Conservation (phyloP, 2,888 invertebrate species). For the Drosophila conformis region DNA sequence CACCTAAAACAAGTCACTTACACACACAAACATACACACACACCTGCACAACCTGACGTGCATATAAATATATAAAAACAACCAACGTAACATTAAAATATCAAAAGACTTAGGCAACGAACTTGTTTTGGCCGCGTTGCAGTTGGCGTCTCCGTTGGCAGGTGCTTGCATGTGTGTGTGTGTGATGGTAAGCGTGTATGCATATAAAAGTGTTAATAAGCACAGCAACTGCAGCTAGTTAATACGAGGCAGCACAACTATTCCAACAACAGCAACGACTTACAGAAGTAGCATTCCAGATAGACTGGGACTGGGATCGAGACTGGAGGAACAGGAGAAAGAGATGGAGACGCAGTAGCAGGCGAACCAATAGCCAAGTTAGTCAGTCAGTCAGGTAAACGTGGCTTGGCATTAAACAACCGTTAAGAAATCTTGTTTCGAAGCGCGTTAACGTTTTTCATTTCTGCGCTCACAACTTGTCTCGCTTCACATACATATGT, state of each 20-base stretch:
- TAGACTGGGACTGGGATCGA: constrained; percentile 38
- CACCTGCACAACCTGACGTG: constrained; percentile 37
- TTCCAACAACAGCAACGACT: constrained; percentile 46
- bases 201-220: constrained; percentile 76
- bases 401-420: constrained; percentile 76
- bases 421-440: constrained; percentile 81
- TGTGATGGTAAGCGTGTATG: constrained; percentile 37
- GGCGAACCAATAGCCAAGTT: constrained; percentile 56
- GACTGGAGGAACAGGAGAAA: constrained; percentile 7
- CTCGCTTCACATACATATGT: constrained; percentile 37
- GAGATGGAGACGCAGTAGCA: constrained; percentile 16
- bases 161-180: constrained; percentile 31
- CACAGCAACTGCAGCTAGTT: constrained; percentile 76
- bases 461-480: constrained; percentile 47
- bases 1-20: constrained; percentile 55
- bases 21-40: constrained; percentile 28
- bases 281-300: constrained; percentile 50
- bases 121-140: constrained; percentile 63
- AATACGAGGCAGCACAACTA: constrained; percentile 67
- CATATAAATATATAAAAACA: constrained; percentile 57
- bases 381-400: constrained; percentile 68
- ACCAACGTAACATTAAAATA: constrained; percentile 61
- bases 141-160: constrained; percentile 43
- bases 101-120: constrained; percentile 74
- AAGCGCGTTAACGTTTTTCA: constrained; percentile 62